Evolutionary conservation across 2,888 invertebrate species (phyloP).

Genomic region (Petrophora chlorosata): DNA sequence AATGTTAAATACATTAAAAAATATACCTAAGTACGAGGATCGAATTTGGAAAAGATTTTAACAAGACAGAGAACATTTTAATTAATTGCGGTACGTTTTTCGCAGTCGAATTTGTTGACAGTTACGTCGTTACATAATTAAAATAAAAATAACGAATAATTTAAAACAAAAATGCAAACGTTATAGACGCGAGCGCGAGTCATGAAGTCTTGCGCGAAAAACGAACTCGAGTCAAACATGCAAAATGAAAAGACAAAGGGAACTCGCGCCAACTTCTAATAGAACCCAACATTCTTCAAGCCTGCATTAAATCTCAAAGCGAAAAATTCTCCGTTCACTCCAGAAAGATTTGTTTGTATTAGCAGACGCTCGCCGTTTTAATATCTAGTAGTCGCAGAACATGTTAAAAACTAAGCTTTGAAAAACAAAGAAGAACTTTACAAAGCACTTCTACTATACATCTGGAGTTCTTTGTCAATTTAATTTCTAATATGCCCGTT

Average conservation of each 20-base stretch:
- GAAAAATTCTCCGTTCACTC: constrained; percentile 4
- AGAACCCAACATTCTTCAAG: constrained; percentile 11
- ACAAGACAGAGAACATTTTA: no score
- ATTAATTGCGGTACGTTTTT: no score
- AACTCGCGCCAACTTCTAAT: constrained; percentile 13
- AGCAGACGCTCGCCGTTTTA: constrained; percentile 14
- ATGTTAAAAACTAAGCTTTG: constrained; percentile 18
- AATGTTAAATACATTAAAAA: no score
- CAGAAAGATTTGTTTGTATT: constrained; percentile 6
- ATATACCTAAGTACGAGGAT: no score
- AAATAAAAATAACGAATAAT: no score
- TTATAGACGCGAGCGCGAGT: background rate
- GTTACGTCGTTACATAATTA: no score
- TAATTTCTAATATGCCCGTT: constrained; percentile 40
- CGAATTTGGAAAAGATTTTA: no score
- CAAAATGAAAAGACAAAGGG: constrained; percentile 15
- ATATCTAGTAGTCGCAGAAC: constrained; percentile 18
- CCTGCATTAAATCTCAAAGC: constrained; percentile 17
- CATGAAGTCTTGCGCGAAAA: background rate
- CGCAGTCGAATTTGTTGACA: no score
- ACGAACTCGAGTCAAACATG: constrained; percentile 8
- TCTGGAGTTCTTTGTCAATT: constrained; percentile 60
- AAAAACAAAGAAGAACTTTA: constrained; percentile 25
- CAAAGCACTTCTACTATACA: constrained; percentile 31
- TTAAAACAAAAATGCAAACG: background rate